These are phyloP conservation scores for Holothuria glaberrima DNA, from an alignment of 35 echinoderm and acorn worm genomes.

Conservation along the genomic window DNA sequence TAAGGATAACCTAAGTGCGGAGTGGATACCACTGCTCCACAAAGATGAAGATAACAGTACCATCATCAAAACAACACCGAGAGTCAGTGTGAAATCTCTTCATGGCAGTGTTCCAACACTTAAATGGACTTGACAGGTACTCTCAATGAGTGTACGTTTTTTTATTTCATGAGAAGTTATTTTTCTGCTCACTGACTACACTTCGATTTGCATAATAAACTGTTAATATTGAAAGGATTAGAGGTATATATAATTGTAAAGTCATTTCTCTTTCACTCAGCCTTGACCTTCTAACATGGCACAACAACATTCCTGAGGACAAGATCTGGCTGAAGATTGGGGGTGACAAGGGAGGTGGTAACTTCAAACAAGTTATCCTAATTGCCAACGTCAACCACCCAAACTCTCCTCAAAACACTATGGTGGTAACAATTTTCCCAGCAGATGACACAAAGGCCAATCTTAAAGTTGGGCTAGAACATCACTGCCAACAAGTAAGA, in stretches of 20 bases:
- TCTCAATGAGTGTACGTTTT: neutral
- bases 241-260: no score
- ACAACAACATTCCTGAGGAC: constrained; percentile 2
- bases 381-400: constrained; percentile 58
- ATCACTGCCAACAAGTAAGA: constrained; percentile 49
- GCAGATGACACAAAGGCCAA: constrained; percentile 39
- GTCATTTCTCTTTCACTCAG: neutral
- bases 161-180: neutral
- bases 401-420: constrained; percentile 52
- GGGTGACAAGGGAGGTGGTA: constrained; percentile 64
- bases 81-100: constrained; percentile 46
- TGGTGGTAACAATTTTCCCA: constrained; percentile 31
- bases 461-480: constrained; percentile 22
- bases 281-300: neutral
- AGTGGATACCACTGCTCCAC: constrained; percentile 33
- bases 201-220: no score
- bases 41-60: constrained; percentile 12
- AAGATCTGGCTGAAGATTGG: constrained; percentile 63
- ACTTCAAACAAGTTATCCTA: constrained; percentile 62
- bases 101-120: constrained; percentile 30
- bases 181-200: no score
- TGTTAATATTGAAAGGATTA: no score
- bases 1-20: neutral
- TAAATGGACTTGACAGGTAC: constrained; percentile 27
- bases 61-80: constrained; percentile 37